Evolutionary conservation across 2,797 vertebrate genomes (phyloP).

Genomic region (Myotis myotis): DNA sequence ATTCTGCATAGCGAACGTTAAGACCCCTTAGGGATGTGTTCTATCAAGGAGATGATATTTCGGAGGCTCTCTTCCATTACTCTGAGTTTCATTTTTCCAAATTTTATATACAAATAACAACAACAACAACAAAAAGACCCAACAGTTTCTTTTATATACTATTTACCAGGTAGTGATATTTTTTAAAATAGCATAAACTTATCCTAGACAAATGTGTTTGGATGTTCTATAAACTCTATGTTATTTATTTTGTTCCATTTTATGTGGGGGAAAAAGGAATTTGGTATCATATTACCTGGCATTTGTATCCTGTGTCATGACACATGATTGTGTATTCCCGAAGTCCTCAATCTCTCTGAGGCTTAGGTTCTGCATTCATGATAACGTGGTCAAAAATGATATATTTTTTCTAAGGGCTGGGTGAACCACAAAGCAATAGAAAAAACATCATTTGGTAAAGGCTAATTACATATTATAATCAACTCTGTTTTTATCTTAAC

Average conservation of each 20-base stretch:
- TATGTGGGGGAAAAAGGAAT: background rate
- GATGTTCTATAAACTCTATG: background rate
- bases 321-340: background rate
- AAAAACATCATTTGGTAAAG: background rate
- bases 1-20: slow-evolving; percentile 52
- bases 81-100: slow-evolving; percentile 13
- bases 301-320: background rate
- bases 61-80: background rate
- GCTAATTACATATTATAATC: background rate
- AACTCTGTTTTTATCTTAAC: background rate
- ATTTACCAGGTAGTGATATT: background rate
- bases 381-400: background rate
- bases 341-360: background rate
- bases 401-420: background rate
- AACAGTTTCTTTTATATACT: background rate
- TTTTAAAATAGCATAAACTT: background rate
- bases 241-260: background rate
- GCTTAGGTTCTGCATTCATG: background rate
- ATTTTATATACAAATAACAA: background rate
- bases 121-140: background rate
- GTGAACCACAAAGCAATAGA: background rate
- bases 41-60: slow-evolving; percentile 38
- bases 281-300: background rate
- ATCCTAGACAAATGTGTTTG: background rate
- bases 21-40: background rate